These are phyloP conservation scores for Melanchra persicariae DNA, from an alignment of 2,888 invertebrate species.

Conservation along the genomic window DNA sequence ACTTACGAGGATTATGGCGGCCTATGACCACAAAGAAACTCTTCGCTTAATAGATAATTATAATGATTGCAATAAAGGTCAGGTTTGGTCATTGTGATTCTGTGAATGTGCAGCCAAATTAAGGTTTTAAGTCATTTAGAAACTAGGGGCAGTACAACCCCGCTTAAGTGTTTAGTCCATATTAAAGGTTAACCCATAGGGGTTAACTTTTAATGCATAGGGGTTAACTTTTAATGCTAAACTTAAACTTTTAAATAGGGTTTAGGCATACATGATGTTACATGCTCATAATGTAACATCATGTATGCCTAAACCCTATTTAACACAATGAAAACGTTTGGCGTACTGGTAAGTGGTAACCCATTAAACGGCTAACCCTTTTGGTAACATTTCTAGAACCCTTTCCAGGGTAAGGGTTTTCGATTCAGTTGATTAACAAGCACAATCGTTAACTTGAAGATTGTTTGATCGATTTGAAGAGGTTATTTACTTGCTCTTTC, in stretches of 20 bases:
- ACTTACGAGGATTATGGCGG: slow-evolving; percentile 32
- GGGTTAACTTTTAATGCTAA: too few relatives aligned
- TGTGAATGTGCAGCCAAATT: slow-evolving; percentile 50
- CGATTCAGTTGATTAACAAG: background rate
- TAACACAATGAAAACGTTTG: background rate
- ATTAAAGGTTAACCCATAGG: too few relatives aligned
- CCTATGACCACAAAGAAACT: slow-evolving; percentile 47
- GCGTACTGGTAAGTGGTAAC: background rate
- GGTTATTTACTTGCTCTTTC: background rate
- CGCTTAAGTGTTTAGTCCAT: background rate
- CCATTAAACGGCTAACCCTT: background rate
- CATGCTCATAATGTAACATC: background rate
- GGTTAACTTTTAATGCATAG: too few relatives aligned
- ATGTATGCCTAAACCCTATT: background rate
- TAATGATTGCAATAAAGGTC: slow-evolving; percentile 61
- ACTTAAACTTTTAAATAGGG: too few relatives aligned
- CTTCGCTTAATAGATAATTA: slow-evolving; percentile 46
- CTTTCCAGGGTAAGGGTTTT: background rate
- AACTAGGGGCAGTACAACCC: slow-evolving; percentile 4
- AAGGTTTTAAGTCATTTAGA: slow-evolving; percentile 44
- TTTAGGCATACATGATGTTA: too few relatives aligned
- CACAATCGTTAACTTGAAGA: background rate
- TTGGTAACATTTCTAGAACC: background rate
- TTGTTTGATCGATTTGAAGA: background rate
- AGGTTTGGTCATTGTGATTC: slow-evolving; percentile 53